Percentiles rank a stretch among this genome's conserved stretches.
These are phyloP conservation scores for Linurgus olivaceus DNA, from an alignment of 2,797 vertebrate genomes.

Conservation along the genomic window DNA sequence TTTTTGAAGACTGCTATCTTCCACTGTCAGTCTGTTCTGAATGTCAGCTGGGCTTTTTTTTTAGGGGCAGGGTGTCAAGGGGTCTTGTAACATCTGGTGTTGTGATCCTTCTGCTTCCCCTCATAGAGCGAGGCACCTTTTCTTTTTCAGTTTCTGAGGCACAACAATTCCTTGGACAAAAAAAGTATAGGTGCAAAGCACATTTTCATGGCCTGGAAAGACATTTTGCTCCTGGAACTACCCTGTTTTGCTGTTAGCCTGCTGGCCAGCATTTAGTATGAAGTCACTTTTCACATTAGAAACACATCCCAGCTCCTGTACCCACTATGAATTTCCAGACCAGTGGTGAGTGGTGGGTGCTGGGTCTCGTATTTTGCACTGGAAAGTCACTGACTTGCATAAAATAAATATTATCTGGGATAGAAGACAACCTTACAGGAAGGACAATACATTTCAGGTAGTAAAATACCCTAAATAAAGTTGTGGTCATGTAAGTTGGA, in stretches of 20 bases:
- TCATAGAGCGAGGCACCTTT: background rate
- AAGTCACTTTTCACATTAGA: background rate
- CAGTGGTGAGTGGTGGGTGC: fast-evolving
- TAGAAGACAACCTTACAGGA: background rate
- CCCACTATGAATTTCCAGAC: background rate
- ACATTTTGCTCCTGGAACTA: background rate
- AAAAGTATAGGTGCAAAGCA: background rate
- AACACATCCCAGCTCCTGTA: background rate
- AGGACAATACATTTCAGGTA: background rate
- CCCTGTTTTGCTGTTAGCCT: background rate
- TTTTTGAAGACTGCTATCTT: background rate
- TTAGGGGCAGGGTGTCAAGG: background rate
- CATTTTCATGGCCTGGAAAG: background rate
- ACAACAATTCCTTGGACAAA: background rate
- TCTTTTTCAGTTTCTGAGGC: background rate
- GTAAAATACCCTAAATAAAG: background rate
- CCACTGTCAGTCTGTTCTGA: background rate
- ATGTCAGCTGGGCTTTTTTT: background rate
- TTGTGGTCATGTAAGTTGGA: background rate
- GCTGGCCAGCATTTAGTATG: background rate
- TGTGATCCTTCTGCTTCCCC: background rate
- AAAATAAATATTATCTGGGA: background rate
- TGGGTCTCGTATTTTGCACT: background rate
- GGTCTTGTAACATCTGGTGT: background rate
- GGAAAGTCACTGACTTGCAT: background rate